Base-by-base conservation (phyloP, 2,797 vertebrate genomes). In the Peromyscus eremicus region DNA sequence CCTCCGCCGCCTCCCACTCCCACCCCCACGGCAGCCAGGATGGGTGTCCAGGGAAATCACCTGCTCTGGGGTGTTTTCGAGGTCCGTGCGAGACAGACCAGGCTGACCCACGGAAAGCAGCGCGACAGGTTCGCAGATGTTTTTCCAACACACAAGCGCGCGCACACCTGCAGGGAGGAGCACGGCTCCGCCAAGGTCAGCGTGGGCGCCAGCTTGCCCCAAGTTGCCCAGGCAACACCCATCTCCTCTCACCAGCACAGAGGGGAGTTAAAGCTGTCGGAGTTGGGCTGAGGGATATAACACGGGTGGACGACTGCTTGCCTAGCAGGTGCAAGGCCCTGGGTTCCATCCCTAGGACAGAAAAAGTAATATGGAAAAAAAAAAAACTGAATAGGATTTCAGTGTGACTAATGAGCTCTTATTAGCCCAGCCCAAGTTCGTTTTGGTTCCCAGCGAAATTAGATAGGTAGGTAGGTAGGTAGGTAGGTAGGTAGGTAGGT, bases 361-460 rank as follows among this genome's bases (percentile, higher is more conserved):
- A 21, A 60, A 83, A 82, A 85, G 32, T 25, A 34, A 66, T 14
- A 19, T 21, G 23, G 9, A 13, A 27, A 57, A 80, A 92, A 27
- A 6, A 27, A 57, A 80, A 92, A 60, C 66, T 85, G 91, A 29
- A 77, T 27, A 76, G 1, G 8, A 94, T 71, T 94, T 94, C 82
- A 92, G 21, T 29, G 34, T 89, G 29, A 64, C 89, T 92, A 89
- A n/a, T 75, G 40, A 80, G 43, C n/a, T 70, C 71, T 82, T 94
- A 79, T 71, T 64, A 94, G 62, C 34, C 71, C 40, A 88, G 84
- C 52, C 95, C 68, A 75, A 85, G 62, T 94, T 91, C 68, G 92
- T n/a, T 66, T 77, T 37, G 34, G 29, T 66, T 52, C 12, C 17
- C 46, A 77, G 49, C 0, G 2, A 87, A 29, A 49, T 40, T 70